phyloP scores from a whole-genome alignment of 2,113 vertebrate genomes.

The Etheostoma spectabile region DNA sequence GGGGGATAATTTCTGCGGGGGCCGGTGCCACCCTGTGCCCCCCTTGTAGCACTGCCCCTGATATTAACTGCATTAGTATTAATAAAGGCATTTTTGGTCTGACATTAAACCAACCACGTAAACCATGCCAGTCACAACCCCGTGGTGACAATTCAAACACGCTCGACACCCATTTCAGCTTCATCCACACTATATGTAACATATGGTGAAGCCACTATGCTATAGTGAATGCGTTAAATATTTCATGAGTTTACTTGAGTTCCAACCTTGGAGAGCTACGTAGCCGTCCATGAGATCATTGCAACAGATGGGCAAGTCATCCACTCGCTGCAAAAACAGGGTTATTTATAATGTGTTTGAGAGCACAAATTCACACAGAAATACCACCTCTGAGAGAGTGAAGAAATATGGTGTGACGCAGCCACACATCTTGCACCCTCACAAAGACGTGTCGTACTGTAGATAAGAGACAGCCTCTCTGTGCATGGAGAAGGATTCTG shows the following conservation, averaged over 20 bases:
- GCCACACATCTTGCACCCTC: constrained; percentile 58
- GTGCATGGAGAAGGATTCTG: constrained; percentile 20
- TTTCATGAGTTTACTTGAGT: constrained; percentile 43
- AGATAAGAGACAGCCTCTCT: constrained; percentile 49
- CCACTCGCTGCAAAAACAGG: constrained; percentile 64
- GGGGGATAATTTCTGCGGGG: no score
- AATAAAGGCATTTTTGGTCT: neutral
- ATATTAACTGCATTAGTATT: neutral
- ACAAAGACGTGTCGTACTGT: constrained; percentile 62
- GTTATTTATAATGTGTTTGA: constrained; percentile 82
- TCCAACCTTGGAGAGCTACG: constrained; percentile 35
- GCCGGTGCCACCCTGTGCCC: no score
- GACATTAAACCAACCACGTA: neutral
- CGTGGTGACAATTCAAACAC: neutral
- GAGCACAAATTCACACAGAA: constrained; percentile 72
- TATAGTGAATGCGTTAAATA: constrained; percentile 28
- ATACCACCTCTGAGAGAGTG: constrained; percentile 60
- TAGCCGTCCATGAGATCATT: constrained; percentile 59
- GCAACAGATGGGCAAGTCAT: constrained; percentile 82
- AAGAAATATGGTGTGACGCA: constrained; percentile 70
- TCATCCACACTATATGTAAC: constrained; percentile 36
- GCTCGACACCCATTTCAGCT: constrained; percentile 4
- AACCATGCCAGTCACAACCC: neutral
- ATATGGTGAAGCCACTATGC: constrained; percentile 30
- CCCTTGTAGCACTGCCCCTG: no score